Base-by-base conservation (phyloP, 2,888 invertebrate genomes). In the Pseudococcus jackbeardsleyi region DNA sequence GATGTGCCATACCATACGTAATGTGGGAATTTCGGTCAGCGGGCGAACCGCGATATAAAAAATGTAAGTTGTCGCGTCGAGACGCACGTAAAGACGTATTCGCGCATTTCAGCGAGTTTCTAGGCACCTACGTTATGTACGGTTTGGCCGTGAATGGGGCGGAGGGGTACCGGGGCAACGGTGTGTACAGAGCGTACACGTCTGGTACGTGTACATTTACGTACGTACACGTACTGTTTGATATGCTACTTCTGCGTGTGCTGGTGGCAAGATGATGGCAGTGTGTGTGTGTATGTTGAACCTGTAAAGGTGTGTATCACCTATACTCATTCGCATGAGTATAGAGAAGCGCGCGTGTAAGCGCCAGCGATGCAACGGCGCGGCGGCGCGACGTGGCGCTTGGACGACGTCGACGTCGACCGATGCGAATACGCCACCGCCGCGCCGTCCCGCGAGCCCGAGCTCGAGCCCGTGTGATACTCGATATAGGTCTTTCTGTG, bases 61-160 rank as follows among this genome's bases (percentile, higher is more conserved):
- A 64, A 64, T 64, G 64, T 19, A 64, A 22, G 22, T 64, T 64
- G 64, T 64, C 64, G 19, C 64, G 64, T 64, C 64, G 64, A 64
- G 64, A 64, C 64, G 64, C 64, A 22, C 64, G 64, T 64, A 54
- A 12, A 17, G 12, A 54, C 54, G 54, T 59, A 59, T 59, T n/a
- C 15, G n/a, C 59, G 12, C 15, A n/a, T 59, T 59, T 48, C 46
- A 48, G 46, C 59, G 59, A 59, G n/a, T 59, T 59, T 59, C 26
- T 33, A 33, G 26, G 26, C 26, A 33, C 26, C 26, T 33, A 33
- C 26, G 26, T 33, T 33, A 33, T 33, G 9, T 54, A 12, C 54
- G 54, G 54, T 17, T n/a, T 59, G n/a, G 12, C 0, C 59, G 59
- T 0, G 15, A n/a, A n/a, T 0, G 26, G 26, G 26, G 26, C 26